A percentile compares a stretch with the other conserved stretches of the same genome.
Evolutionary conservation across 2,888 invertebrate species (phyloP).

Genomic region (Tineola bisselliella): DNA sequence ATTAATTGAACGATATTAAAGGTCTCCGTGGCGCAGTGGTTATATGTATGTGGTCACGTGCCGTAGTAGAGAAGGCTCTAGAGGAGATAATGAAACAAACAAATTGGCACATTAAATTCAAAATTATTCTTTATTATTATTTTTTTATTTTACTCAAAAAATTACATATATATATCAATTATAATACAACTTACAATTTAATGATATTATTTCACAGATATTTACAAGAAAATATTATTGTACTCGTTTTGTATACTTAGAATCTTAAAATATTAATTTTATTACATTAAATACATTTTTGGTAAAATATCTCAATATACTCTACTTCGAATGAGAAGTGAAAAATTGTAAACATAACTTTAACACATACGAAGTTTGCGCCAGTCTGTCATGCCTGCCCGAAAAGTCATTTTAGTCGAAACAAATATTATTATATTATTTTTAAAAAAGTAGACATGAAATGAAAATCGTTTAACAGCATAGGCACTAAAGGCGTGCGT

Average conservation of each 20-base stretch:
- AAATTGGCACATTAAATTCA: constrained; percentile 3
- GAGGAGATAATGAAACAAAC: neutral
- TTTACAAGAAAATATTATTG: constrained; percentile 57
- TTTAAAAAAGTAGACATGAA: no score
- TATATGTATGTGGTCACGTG: no score
- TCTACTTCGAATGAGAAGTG: no score
- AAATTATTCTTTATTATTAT: constrained; percentile 2
- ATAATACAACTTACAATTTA: constrained; percentile 19
- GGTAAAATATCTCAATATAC: neutral
- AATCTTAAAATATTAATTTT: constrained; percentile 21
- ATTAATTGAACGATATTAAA: no score
- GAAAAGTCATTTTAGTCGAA: no score
- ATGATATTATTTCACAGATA: constrained; percentile 47
- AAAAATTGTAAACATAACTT: no score
- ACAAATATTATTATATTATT: no score
- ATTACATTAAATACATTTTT: constrained; percentile 16
- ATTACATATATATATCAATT: constrained; percentile 41
- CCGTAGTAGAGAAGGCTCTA: neutral
- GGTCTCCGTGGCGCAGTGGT: no score
- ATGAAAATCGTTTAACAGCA: no score
- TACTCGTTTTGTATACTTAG: constrained; percentile 57
- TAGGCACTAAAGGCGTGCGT: no score
- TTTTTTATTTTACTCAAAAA: constrained; percentile 45
- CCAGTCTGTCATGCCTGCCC: no score
- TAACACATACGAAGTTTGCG: no score